These are phyloP conservation scores for Caenorhabditis sp. DNA, from an alignment of 2,888 invertebrate species.

Conservation along the genomic window DNA sequence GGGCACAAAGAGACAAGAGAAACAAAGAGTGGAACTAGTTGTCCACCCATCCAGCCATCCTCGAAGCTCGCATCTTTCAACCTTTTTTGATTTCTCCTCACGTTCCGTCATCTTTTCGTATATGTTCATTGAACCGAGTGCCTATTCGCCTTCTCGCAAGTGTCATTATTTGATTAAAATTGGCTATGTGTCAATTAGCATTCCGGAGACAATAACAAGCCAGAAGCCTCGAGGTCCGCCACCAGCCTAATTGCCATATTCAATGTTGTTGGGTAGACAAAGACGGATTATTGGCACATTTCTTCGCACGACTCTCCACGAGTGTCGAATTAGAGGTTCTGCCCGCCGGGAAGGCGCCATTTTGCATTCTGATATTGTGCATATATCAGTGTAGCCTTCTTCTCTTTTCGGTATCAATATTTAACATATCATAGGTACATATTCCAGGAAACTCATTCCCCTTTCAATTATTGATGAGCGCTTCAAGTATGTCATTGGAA, in stretches of 20 bases:
- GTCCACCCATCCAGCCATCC: constrained; percentile 3
- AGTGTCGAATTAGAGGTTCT: background rate
- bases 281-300: constrained; percentile 3
- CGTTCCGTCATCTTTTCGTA: background rate
- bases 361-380: constrained; percentile 8
- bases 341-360: too few relatives aligned
- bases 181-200: constrained; percentile 45
- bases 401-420: too few relatives aligned
- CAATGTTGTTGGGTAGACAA: constrained; percentile 32
- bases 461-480: constrained; percentile 47
- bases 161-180: constrained; percentile 52
- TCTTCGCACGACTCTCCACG: constrained; percentile 1
- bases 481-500: constrained; percentile 28
- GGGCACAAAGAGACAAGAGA: constrained; percentile 35
- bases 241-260: constrained; percentile 45
- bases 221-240: constrained; percentile 10
- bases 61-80: background rate
- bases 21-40: constrained; percentile 38
- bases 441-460: too few relatives aligned
- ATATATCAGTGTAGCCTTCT: too few relatives aligned
- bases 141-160: constrained; percentile 5
- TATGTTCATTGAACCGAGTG: background rate
- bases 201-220: constrained; percentile 47
- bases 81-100: constrained; percentile 10
- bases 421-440: too few relatives aligned